phyloP scores from a whole-genome alignment of 2,113 vertebrate species.

The Tetrax tetrax region DNA sequence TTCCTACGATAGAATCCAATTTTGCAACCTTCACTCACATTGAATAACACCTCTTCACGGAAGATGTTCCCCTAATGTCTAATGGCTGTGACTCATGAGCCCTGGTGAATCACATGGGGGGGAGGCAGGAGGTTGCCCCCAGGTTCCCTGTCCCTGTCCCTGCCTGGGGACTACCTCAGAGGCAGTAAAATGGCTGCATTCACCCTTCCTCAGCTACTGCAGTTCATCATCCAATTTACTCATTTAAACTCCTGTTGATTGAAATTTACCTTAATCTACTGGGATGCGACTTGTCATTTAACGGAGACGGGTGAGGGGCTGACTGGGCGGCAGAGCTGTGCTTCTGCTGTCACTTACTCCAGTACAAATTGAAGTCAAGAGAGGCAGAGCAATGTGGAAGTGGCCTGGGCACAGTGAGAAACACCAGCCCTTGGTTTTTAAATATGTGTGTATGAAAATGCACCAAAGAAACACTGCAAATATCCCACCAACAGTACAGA shows the following conservation, averaged over 20 bases:
- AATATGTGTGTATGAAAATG: neutral
- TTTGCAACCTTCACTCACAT: neutral
- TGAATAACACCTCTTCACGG: neutral
- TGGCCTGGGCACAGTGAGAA: neutral
- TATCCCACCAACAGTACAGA: neutral
- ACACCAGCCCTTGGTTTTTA: neutral
- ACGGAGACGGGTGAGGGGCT: neutral
- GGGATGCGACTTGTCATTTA: neutral
- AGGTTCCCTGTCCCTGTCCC: neutral
- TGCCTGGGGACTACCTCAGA: neutral
- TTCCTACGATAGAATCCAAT: neutral
- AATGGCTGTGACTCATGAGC: neutral
- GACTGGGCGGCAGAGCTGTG: accelerated
- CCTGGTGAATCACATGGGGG: neutral
- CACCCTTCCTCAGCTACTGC: neutral
- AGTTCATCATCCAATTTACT: neutral
- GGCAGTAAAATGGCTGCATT: neutral
- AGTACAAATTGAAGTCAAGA: neutral
- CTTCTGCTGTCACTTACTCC: neutral
- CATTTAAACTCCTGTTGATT: neutral
- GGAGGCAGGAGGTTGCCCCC: neutral
- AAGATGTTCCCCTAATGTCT: neutral
- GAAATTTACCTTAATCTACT: conserved; percentile 16
- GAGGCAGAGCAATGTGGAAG: neutral
- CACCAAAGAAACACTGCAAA: neutral